phyloP scores from a whole-genome alignment of 2,797 vertebrate species.

The Protosalanx chinensis region DNA sequence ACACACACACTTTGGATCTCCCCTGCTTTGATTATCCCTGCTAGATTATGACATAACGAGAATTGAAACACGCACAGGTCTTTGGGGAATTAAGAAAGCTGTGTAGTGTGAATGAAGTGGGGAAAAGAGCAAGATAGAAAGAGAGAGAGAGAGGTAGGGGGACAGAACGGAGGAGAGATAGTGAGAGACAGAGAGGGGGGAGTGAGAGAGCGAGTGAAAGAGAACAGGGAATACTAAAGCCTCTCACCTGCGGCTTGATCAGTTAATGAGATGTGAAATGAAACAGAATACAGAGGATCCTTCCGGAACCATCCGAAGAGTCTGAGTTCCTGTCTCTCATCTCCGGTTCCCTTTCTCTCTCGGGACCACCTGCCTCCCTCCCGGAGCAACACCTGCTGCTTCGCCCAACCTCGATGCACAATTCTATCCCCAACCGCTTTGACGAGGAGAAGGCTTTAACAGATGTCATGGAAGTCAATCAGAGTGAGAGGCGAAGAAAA shows the following conservation, averaged over 20 bases:
- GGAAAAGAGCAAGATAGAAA: no score
- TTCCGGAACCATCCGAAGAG: neutral
- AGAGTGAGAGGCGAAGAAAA: neutral
- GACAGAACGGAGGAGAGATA: no score
- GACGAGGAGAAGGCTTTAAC: neutral
- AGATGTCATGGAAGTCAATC: neutral
- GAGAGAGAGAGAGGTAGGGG: no score
- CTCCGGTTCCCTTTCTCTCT: neutral
- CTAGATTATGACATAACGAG: no score
- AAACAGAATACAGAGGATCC: neutral
- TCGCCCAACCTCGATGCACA: neutral
- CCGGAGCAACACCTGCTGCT: neutral
- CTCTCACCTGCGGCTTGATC: neutral
- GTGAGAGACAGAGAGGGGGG: neutral
- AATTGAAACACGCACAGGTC: no score
- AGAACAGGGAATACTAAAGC: neutral
- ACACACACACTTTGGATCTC: no score
- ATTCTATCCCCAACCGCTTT: neutral
- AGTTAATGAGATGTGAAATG: slow-evolving; percentile 6
- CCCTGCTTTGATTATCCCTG: no score
- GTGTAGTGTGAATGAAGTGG: no score
- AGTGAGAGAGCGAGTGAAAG: neutral
- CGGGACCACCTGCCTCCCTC: neutral
- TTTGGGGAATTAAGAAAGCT: no score
- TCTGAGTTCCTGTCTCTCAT: neutral